Evolutionary conservation across 1,140 invertebrate species (phyloP).

Genomic region (Camponotus vicinus): DNA sequence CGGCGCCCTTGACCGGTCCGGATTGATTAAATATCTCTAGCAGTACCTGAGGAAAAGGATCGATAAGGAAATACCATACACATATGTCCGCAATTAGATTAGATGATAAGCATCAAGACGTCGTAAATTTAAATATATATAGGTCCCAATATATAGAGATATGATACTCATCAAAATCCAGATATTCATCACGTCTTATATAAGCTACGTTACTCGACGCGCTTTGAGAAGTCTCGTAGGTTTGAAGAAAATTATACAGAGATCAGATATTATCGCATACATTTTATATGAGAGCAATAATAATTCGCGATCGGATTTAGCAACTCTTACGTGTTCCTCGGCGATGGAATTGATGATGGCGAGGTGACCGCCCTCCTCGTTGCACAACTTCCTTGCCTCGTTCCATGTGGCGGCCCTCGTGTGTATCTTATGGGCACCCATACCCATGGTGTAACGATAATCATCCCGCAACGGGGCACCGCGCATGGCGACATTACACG

Average conservation of each 20-base stretch:
- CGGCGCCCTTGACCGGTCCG: conserved; percentile 75
- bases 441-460: conserved; percentile 77
- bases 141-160: background rate
- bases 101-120: background rate
- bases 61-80: background rate
- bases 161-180: background rate
- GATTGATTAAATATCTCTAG: conserved; percentile 79
- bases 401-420: conserved; percentile 80
- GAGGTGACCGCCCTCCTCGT: conserved; percentile 82
- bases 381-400: conserved; percentile 81
- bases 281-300: background rate
- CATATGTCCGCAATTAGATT: background rate
- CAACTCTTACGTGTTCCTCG: conserved; percentile 76
- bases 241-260: background rate
- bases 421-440: conserved; percentile 82
- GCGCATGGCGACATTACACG: conserved; percentile 75
- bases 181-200: background rate
- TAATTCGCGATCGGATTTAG: background rate
- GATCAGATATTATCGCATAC: background rate
- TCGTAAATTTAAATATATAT: background rate
- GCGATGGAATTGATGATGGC: conserved; percentile 81
- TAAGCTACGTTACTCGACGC: background rate
- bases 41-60: conserved; percentile 72
- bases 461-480: conserved; percentile 78
- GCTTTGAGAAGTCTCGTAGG: background rate